Base-by-base conservation (phyloP, 2,113 vertebrate genomes). In the Orientallactaga bullata region DNA sequence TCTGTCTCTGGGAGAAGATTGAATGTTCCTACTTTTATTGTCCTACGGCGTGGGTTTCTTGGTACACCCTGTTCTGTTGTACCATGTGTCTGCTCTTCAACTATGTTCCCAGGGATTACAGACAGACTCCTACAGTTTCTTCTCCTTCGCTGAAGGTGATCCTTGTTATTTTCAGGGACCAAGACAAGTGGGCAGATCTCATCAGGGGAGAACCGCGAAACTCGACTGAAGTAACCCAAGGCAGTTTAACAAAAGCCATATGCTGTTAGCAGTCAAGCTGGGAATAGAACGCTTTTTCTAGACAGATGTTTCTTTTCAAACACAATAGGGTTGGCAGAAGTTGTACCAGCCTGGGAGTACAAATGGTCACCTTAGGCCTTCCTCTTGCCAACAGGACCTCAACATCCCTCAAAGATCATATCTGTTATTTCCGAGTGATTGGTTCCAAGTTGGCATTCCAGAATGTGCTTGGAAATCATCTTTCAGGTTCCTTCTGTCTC, bases 281-380 rank as follows among this genome's bases (percentile, higher is more conserved):
- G 82, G 42, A 71, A 81, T 28, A 39, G 65, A 76, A 35, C 2
- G 17, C 7, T 88, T 91, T 47, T 85, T 91, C 37, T 80, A 68
- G 42, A 51, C 24, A 72, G 32, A 65, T 28, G 37, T 65, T 24
- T 77, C n/a, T 90, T 86, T 87, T 55, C 77, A 83, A 82, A 90
- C 82, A 58, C 39, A 77, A 15, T 21, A 61, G 47, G 7, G 37
- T 55, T 42, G 81, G 26, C 42, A 23, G 71, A 47, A 20, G 23
- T 76, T 85, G 87, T 3, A 71, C 37, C 55, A 82, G 30, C 24
- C n/a, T 51, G 37, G 78, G 74, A 73, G 66, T 65, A 13, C 30
- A 73, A 35, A 20, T 42, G 24, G 39, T 58, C n/a, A 78, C 20
- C 72, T 80, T 28, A 51, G 47, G 21, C 37, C 73, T 51, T 66